Base-by-base conservation (phyloP, 2,888 invertebrate genomes). In the Arctia plantaginis region DNA sequence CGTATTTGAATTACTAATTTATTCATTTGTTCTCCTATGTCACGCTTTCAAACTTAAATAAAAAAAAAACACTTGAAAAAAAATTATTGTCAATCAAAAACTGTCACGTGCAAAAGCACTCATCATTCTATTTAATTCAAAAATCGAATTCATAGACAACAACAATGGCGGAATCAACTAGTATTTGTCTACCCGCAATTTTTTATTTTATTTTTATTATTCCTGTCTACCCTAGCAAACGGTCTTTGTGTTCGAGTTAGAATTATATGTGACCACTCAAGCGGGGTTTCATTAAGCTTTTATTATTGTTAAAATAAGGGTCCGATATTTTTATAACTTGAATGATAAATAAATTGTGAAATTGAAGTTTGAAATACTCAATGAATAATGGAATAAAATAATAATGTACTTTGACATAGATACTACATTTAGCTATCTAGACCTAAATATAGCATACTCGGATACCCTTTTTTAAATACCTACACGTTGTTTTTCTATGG, bases 221-320 rank as follows among this genome's bases (percentile, higher is more conserved):
- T 72, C 65, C 66, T 74, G 44, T 51, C 71, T 68, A 78, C 75
- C 72, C 80, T 77, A 59, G 44, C 66, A 76, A 76, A 71, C 69
- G 73, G 44, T 35, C 65, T 72, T 67, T 80, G 82, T 79, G 72
- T 68, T 69, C 55, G 44, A 35, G 74, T 73, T 72, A 64, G 67
- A 78, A 79, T 81, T 82, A 85, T 82, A 68, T 76, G 80, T 78
- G 79, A 73, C 72, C 85, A 80, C 71, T 83, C 82, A 72, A 75
- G 78, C 80, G 82, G 23, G 1, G 6, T 77, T 82, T 83, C 79
- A 85, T 84, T 81, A 82, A 44, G 75, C 71, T 68, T 80, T 73
- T 77, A 84, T 84, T 82, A 81, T 82, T 82, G 75, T 78, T 69
- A 76, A 82, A 83, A 78, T 72, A 27, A 77, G 83, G 83, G 82